Evolutionary conservation across 2,888 invertebrate genomes (phyloP).

Genomic region (Melanostoma scalare): DNA sequence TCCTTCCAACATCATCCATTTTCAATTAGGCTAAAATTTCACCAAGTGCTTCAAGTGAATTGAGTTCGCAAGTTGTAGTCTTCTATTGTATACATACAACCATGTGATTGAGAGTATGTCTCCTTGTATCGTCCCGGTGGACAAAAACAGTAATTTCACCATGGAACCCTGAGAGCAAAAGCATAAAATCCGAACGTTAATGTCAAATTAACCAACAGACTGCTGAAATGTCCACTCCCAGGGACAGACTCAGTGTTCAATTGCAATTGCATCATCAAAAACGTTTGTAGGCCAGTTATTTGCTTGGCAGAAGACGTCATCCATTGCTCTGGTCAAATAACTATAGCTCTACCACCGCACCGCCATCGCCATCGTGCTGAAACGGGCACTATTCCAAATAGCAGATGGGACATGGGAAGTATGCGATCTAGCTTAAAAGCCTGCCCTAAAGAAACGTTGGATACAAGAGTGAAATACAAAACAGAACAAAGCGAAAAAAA

Average conservation of each 20-base stretch:
- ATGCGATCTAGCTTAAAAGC: constrained; percentile 24
- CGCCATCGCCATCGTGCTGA: background rate
- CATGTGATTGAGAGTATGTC: background rate
- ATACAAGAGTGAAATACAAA: no score
- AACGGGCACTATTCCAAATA: background rate
- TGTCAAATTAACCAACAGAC: constrained; percentile 66
- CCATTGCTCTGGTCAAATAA: constrained; percentile 15
- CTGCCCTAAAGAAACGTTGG: background rate
- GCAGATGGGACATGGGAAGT: background rate
- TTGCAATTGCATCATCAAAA: constrained; percentile 45
- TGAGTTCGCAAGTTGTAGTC: background rate
- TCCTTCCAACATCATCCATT: constrained; percentile 46
- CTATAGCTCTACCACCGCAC: background rate
- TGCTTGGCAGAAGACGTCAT: background rate
- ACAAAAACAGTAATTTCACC: constrained; percentile 40
- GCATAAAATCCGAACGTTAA: constrained; percentile 60
- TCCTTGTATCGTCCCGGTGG: background rate
- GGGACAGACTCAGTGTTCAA: constrained; percentile 7
- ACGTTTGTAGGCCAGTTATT: constrained; percentile 26
- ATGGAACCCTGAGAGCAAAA: constrained; percentile 6
- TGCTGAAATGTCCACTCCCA: constrained; percentile 25
- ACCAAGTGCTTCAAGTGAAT: constrained; percentile 38
- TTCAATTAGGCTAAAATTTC: constrained; percentile 68
- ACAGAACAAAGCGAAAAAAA: background rate
- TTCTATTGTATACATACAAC: no score